Conservation (phyloP, 2,797 vertebrate species). For the Eulemur mongoz region DNA sequence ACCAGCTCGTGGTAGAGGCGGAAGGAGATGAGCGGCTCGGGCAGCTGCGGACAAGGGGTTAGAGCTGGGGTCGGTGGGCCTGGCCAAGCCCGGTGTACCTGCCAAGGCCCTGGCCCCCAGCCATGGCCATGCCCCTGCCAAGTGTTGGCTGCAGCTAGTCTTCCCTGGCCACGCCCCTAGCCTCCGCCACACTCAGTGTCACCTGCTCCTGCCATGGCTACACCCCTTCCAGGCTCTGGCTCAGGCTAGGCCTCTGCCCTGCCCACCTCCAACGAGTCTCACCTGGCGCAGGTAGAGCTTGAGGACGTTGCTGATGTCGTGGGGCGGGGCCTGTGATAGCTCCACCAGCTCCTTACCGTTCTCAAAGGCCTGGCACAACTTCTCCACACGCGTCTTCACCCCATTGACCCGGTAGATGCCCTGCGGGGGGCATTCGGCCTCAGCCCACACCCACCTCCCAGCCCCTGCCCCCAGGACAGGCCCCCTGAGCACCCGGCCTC, state of each 20-base stretch:
- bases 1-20: constrained; percentile 94
- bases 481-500: not conserved
- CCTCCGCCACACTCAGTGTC: no score
- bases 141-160: rapidly evolving
- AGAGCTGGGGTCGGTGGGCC: not conserved
- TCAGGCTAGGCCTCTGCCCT: not conserved
- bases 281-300: constrained; percentile 99
- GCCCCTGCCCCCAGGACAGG: rapidly evolving
- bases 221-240: rapidly evolving
- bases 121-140: not conserved
- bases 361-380: constrained; percentile 98
- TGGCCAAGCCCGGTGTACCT: not conserved
- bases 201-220: no score
- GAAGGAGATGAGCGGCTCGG: constrained; percentile 95
- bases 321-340: constrained; percentile 95
- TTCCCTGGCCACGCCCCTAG: not conserved
- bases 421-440: constrained; percentile 80
- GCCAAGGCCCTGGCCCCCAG: not conserved
- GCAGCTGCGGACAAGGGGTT: constrained; percentile 86
- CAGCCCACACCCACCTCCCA: rapidly evolving
- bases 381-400: constrained; percentile 97
- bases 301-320: constrained; percentile 97
- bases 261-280: not conserved
- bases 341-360: constrained; percentile 97
- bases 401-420: constrained; percentile 98